A percentile compares a stretch with the other conserved stretches of the same genome.
These are phyloP conservation scores for Clupea harengus DNA, from an alignment of 2,113 vertebrate species.

Conservation along the genomic window DNA sequence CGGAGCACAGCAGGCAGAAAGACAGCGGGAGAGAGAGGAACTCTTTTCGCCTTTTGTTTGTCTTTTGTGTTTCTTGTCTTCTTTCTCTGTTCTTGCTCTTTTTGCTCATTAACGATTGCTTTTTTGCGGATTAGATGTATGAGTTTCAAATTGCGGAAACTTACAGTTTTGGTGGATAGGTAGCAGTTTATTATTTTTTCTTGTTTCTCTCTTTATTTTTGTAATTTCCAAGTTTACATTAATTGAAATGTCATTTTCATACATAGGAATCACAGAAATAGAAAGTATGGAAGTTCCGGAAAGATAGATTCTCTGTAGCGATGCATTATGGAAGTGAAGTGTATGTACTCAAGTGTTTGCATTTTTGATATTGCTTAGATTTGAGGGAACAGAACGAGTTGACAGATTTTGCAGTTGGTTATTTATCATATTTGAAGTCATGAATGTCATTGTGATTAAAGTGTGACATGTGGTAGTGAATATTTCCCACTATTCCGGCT, in stretches of 20 bases:
- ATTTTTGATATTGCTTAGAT: neutral
- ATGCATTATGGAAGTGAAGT: neutral
- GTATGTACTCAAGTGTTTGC: neutral
- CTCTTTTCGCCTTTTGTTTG: conserved; percentile 35
- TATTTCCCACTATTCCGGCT: neutral
- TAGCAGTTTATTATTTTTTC: neutral
- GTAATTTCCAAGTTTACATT: neutral
- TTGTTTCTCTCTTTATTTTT: conserved; percentile 72
- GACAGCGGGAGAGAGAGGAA: conserved; percentile 33
- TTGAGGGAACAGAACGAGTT: neutral
- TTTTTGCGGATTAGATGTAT: neutral
- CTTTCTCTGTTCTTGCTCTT: conserved; percentile 20
- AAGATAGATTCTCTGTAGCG: neutral
- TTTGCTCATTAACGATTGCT: neutral
- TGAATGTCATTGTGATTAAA: neutral
- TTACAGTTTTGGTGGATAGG: neutral
- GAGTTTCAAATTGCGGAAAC: too few species aligned
- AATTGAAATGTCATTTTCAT: neutral
- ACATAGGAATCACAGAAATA: neutral
- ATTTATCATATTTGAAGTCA: neutral
- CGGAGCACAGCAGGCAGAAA: conserved; percentile 70
- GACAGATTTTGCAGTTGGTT: neutral
- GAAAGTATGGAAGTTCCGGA: neutral
- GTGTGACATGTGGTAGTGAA: neutral
- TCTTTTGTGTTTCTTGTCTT: conserved; percentile 64